These are phyloP conservation scores for Theretra japonica DNA, from an alignment of 2,888 invertebrate species.

Conservation along the genomic window DNA sequence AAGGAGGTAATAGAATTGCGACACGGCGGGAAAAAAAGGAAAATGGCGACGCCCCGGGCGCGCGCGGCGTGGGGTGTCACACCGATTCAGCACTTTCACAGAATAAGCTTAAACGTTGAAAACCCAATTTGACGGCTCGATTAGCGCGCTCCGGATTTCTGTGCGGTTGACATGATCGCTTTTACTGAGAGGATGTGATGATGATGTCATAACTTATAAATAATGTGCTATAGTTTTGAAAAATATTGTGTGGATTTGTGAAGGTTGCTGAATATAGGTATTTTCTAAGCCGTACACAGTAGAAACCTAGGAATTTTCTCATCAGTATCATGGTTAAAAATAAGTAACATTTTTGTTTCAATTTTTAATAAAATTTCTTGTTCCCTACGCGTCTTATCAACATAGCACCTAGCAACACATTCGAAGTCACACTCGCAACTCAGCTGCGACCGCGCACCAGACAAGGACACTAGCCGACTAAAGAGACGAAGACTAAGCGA, in stretches of 20 bases:
- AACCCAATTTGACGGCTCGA: constrained; percentile 83
- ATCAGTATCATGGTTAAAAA: background rate
- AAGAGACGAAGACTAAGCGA: constrained; percentile 36
- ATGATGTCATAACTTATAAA: background rate
- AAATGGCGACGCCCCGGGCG: constrained; percentile 63
- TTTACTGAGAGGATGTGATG: constrained; percentile 45
- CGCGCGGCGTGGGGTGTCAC: constrained; percentile 61
- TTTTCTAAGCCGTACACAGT: too few species aligned
- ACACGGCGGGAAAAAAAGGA: constrained; percentile 70
- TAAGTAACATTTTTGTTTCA: too few species aligned
- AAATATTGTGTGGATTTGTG: background rate
- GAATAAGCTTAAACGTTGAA: constrained; percentile 77
- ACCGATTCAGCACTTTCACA: constrained; percentile 77
- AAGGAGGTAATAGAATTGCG: constrained; percentile 68
- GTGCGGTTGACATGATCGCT: constrained; percentile 54
- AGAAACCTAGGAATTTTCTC: too few species aligned
- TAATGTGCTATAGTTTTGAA: background rate
- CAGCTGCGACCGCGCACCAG: constrained; percentile 22
- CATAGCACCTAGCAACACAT: background rate
- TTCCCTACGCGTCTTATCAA: background rate
- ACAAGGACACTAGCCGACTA: constrained; percentile 34
- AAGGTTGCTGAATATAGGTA: too few species aligned
- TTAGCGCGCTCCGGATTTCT: constrained; percentile 63
- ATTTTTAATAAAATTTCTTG: too few species aligned
- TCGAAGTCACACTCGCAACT: background rate